Evolutionary conservation across 2,113 vertebrate species (phyloP).

Genomic region (Tautogolabrus adspersus): DNA sequence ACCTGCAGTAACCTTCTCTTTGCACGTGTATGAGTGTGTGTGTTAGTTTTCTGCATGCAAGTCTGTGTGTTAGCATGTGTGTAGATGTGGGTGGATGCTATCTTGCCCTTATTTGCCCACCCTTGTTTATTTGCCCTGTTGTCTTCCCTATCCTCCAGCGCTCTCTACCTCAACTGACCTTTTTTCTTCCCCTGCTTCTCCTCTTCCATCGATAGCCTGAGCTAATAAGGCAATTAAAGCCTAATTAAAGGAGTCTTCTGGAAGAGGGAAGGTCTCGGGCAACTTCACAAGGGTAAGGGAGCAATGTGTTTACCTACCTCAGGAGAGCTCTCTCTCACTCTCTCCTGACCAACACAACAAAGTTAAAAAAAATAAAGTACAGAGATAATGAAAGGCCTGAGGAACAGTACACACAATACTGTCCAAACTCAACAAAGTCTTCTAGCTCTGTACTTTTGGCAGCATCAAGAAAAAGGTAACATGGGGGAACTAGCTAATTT

Average conservation of each 20-base stretch:
- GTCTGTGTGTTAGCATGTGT: not conserved
- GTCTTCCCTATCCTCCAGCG: slow-evolving; percentile 29
- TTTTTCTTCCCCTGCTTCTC: slow-evolving; percentile 50
- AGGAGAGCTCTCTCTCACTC: slow-evolving; percentile 13
- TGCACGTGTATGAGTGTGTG: not conserved
- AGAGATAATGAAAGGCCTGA: slow-evolving; percentile 28
- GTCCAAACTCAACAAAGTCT: not conserved
- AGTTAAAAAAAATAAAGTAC: slow-evolving; percentile 1
- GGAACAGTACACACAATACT: slow-evolving; percentile 17
- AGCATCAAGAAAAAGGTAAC: slow-evolving; percentile 12
- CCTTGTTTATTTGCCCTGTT: slow-evolving; percentile 48
- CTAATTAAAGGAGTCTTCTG: slow-evolving; percentile 80
- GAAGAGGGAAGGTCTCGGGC: slow-evolving; percentile 62
- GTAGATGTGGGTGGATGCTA: not conserved
- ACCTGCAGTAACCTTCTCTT: not conserved
- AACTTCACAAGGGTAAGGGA: slow-evolving; percentile 61
- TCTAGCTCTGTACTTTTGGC: slow-evolving; percentile 8
- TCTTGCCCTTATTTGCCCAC: slow-evolving; percentile 3
- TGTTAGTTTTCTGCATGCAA: not conserved
- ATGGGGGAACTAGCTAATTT: slow-evolving; percentile 44
- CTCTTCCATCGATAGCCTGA: slow-evolving; percentile 67
- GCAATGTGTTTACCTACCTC: slow-evolving; percentile 53
- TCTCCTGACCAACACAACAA: slow-evolving; percentile 45
- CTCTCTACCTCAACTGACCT: slow-evolving; percentile 55
- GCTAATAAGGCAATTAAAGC: slow-evolving; percentile 83